These are phyloP conservation scores for Desmodus rotundus DNA, from an alignment of 2,113 vertebrate genomes.

Conservation along the genomic window DNA sequence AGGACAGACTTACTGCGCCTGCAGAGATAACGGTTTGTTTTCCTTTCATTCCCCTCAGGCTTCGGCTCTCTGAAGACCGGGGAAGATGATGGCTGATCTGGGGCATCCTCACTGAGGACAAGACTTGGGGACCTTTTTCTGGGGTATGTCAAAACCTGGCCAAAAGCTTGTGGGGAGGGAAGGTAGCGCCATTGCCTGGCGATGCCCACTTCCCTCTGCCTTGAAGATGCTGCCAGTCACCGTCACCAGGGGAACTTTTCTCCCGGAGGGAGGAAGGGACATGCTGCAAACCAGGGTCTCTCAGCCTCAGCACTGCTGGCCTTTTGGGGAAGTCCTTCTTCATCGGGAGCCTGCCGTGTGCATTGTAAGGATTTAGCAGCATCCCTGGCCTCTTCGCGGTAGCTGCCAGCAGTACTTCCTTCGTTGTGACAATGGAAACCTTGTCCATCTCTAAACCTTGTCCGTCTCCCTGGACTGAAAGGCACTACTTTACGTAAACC, in stretches of 20 bases:
- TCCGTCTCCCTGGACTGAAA: neutral
- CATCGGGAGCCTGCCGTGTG: no score
- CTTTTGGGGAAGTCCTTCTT: neutral
- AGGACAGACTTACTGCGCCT: neutral
- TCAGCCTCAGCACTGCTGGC: neutral
- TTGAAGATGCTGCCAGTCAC: neutral
- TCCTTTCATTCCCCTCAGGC: neutral
- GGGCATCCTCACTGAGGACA: neutral
- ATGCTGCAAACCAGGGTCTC: neutral
- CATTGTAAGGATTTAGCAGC: neutral
- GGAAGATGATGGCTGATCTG: neutral
- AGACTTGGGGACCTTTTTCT: neutral
- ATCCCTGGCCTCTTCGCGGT: neutral
- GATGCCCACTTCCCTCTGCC: fast-evolving
- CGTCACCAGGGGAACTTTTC: neutral
- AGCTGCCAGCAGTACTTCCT: no score
- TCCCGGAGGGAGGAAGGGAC: neutral
- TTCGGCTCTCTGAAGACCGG: neutral
- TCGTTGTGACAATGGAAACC: neutral
- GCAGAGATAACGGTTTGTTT: neutral
- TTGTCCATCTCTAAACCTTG: neutral
- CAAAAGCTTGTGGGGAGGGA: neutral
- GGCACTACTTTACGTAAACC: neutral
- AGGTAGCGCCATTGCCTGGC: neutral
- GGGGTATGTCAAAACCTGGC: neutral